A percentile compares a stretch with the other conserved stretches of the same genome.
Conservation (phyloP, 2,888 invertebrate genomes). For the Erynnis tages region DNA sequence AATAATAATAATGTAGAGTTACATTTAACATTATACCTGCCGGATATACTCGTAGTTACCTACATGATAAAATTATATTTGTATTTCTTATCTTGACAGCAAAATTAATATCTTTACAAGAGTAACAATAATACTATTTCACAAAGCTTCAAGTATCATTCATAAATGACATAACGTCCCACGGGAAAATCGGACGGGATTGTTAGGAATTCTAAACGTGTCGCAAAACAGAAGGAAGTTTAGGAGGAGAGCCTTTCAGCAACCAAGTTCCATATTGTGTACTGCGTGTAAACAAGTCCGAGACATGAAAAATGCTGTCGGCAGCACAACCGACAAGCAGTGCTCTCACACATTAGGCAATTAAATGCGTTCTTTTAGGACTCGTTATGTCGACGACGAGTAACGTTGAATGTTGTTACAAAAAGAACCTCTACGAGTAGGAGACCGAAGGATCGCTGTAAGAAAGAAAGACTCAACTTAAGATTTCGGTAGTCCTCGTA, state of each 20-base stretch:
- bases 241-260: conserved; percentile 26
- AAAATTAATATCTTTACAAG: too few relatives aligned
- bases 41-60: too few relatives aligned
- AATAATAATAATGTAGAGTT: too few relatives aligned
- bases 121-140: conserved; percentile 1
- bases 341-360: conserved; percentile 19
- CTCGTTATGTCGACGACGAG: conserved; percentile 1
- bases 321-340: conserved; percentile 12
- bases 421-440: background rate
- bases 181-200: conserved; percentile 22
- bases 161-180: conserved; percentile 24
- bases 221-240: conserved; percentile 25
- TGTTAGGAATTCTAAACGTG: conserved; percentile 7
- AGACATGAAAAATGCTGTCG: conserved; percentile 27
- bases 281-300: conserved; percentile 23
- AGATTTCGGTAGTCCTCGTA: too few relatives aligned
- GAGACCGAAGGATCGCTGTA: too few relatives aligned
- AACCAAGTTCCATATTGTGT: conserved; percentile 26
- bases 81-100: too few relatives aligned
- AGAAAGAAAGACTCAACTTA: too few relatives aligned
- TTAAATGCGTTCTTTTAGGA: conserved; percentile 21
- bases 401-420: background rate
- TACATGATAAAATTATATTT: too few relatives aligned
- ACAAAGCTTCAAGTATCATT: conserved; percentile 4
- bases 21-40: too few relatives aligned